These are phyloP conservation scores for Schizopygopsis pylzovi DNA, from an alignment of 2,797 vertebrate species.

Conservation along the genomic window DNA sequence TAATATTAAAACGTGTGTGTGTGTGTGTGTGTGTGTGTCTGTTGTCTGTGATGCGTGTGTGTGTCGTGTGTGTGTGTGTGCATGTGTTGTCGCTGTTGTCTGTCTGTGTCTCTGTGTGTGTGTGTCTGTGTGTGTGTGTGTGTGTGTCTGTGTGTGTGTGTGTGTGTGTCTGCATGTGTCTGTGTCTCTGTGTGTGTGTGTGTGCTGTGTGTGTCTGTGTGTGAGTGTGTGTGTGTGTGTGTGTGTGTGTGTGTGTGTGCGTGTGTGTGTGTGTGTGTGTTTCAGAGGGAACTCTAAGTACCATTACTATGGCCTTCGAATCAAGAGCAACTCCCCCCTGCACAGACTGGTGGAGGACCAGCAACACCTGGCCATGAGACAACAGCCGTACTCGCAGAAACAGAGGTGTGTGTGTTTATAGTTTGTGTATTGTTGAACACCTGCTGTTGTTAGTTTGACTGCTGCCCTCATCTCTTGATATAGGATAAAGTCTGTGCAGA, in stretches of 20 bases:
- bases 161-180: too few species aligned
- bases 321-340: conserved; percentile 89
- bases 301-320: conserved; percentile 93
- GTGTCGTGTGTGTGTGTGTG: conserved; percentile 24
- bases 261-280: conserved; percentile 44
- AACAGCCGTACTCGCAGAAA: conserved; percentile 92
- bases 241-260: conserved; percentile 49
- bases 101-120: too few species aligned
- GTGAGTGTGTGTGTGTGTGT: conserved; percentile 31
- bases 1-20: conserved; percentile 31
- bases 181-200: conserved; percentile 41
- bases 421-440: not conserved
- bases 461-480: conserved; percentile 7
- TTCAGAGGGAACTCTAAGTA: conserved; percentile 94
- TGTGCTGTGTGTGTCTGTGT: too few species aligned
- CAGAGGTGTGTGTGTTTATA: conserved; percentile 77
- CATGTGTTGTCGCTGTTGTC: too few species aligned
- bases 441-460: not conserved
- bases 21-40: conserved; percentile 25
- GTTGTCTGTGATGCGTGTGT: too few species aligned
- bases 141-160: conserved; percentile 54
- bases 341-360: conserved; percentile 91
- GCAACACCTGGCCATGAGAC: conserved; percentile 92
- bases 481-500: conserved; percentile 90
- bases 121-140: conserved; percentile 25